Base-by-base conservation (phyloP, 2,113 vertebrate genomes). In the Misgurnus anguillicaudatus region DNA sequence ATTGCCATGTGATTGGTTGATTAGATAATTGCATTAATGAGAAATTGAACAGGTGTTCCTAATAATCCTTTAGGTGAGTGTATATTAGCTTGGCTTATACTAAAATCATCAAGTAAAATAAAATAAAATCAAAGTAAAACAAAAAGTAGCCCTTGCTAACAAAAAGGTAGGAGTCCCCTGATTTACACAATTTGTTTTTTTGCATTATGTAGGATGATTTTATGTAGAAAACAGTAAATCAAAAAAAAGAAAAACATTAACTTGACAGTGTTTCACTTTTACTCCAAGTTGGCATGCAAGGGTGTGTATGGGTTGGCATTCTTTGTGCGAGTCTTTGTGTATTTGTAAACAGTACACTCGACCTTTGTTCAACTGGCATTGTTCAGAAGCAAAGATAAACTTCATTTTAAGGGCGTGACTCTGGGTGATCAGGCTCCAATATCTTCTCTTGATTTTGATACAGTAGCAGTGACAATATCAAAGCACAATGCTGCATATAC, bases 311-410 rank as follows among this genome's bases (percentile, higher is more conserved):
- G 53, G n/a, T 19, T 45, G 55, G 17, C n/a, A 13, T n/a, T 62
- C 16, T 48, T 9, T 75, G 21, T 36, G 21, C 13, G 14, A 13
- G 51, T 64, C 19, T 31, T 3, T 31, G 24, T 31, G 2, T 53
- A 24, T 51, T 9, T 51, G 21, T 24, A 38, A 17, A 58, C 41
- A 62, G 45, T 31, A 75, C 64, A 6, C 36, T 53, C 0, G 24
- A 16, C 60, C 45, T 75, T 75, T 53, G 60, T 75, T 38, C 42
- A 4, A 16, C 17, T 38, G 31, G 10, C 17, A 64, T 75, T 75
- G 73, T 64, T 64, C 17, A 51, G 10, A 64, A 60, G 55, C 70
- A 19, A 45, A 60, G 57, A 47, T 62, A 62, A 62, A 62, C 45
- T 14, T 63, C 31, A 19, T 7, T 51, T 39, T 14, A 6, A 39